These are phyloP conservation scores for Ascidia mentula DNA, from an alignment of 23 tunicate species.

Conservation along the genomic window DNA sequence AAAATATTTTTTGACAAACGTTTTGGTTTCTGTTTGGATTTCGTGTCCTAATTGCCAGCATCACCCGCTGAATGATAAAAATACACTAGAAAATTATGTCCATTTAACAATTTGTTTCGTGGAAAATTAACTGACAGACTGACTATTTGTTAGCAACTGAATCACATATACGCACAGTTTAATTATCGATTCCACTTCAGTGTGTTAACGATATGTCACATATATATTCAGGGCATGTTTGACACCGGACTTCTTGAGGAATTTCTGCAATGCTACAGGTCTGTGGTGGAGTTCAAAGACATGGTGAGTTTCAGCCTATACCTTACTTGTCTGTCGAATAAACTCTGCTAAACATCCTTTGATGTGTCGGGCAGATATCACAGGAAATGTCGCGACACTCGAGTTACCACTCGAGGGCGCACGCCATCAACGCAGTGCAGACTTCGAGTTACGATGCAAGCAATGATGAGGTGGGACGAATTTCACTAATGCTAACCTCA, in stretches of 20 bases:
- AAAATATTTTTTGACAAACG: too few relatives aligned
- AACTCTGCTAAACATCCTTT: background rate
- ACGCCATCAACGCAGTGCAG: conserved; percentile 26
- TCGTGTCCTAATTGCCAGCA: too few relatives aligned
- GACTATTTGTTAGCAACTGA: too few relatives aligned
- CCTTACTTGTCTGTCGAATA: background rate
- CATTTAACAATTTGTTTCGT: too few relatives aligned
- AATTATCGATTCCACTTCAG: too few relatives aligned
- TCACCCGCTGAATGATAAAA: too few relatives aligned
- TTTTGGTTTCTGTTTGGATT: too few relatives aligned
- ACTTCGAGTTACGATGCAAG: conserved; percentile 37
- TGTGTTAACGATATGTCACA: too few relatives aligned
- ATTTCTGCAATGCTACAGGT: conserved; percentile 38
- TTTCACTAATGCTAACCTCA: too few relatives aligned
- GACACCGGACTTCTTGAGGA: conserved; percentile 47
- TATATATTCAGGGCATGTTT: conserved; percentile 34
- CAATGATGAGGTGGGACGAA: conserved; percentile 44
- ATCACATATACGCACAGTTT: too few relatives aligned
- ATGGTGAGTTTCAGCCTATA: conserved; percentile 5
- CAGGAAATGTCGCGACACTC: conserved; percentile 34
- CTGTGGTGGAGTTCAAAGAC: conserved; percentile 59
- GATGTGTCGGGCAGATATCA: conserved; percentile 18
- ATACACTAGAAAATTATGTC: too few relatives aligned
- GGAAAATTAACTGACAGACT: too few relatives aligned
- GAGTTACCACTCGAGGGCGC: conserved; percentile 16